Percentiles rank a stretch among this genome's conserved stretches.
These are phyloP conservation scores for Odontamblyopus rebecca DNA, from an alignment of 2,797 vertebrate species.

Conservation along the genomic window DNA sequence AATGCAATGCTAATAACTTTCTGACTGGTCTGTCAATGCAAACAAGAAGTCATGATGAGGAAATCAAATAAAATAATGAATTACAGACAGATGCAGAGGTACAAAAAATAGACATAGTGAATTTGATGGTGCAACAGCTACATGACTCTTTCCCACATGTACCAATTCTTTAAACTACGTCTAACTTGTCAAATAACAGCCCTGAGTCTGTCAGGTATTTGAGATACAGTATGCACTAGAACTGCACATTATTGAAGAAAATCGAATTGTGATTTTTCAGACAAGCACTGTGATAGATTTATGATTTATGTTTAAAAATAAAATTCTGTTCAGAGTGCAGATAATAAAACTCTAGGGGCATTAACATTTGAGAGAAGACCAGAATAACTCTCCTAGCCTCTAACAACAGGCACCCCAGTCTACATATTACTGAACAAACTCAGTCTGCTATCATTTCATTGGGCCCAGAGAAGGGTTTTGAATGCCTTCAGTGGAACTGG, in stretches of 20 bases:
- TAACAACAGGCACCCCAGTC: background rate
- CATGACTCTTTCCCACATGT: background rate
- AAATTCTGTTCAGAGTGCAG: too few species aligned
- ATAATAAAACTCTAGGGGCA: too few species aligned
- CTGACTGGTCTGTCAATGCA: background rate
- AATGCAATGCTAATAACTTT: too few species aligned
- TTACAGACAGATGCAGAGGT: background rate
- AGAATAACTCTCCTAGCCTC: too few species aligned
- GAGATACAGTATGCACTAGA: background rate
- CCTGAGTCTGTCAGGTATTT: background rate
- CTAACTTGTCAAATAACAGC: background rate
- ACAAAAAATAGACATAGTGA: background rate
- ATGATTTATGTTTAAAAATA: too few species aligned
- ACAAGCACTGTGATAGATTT: too few species aligned
- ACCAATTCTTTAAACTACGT: too few species aligned
- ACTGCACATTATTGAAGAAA: too few species aligned
- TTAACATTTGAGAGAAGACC: too few species aligned
- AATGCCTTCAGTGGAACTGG: background rate
- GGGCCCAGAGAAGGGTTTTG: background rate
- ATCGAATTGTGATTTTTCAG: too few species aligned
- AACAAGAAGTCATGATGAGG: background rate
- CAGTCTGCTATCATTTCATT: background rate
- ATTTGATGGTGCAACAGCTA: background rate
- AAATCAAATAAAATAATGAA: background rate
- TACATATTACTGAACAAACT: background rate